A percentile compares a stretch with the other conserved stretches of the same genome.
phyloP scores from a whole-genome alignment of 2,888 invertebrate species.

The Mesorhabditis sp. region DNA sequence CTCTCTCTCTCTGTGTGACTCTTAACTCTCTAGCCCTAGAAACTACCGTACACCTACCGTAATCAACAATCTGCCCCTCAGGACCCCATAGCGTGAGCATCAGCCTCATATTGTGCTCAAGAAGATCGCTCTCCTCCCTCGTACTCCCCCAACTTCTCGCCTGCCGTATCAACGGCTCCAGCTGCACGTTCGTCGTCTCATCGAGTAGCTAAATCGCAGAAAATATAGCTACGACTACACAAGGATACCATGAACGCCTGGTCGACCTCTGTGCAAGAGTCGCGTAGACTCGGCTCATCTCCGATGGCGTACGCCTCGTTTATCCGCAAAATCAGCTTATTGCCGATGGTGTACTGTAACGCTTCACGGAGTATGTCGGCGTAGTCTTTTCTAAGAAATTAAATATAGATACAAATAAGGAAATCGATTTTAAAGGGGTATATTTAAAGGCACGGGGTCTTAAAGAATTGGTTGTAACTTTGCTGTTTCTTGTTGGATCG shows the following conservation, averaged over 20 bases:
- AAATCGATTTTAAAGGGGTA: not conserved
- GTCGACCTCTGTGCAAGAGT: slow-evolving; percentile 9
- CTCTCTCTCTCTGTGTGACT: too few relatives aligned
- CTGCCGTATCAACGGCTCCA: not conserved
- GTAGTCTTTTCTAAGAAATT: slow-evolving; percentile 23
- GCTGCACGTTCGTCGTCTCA: not conserved
- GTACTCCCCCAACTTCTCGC: not conserved
- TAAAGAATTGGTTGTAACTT: too few relatives aligned
- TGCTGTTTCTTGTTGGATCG: too few relatives aligned
- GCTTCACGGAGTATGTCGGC: slow-evolving; percentile 25
- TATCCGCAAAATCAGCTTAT: slow-evolving; percentile 22
- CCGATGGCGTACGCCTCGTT: slow-evolving; percentile 23
- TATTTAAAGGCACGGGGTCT: not conserved
- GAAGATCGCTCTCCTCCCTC: not conserved
- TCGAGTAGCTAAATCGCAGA: not conserved
- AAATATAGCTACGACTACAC: not conserved
- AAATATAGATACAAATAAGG: not conserved
- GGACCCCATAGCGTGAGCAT: not conserved
- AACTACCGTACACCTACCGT: not conserved
- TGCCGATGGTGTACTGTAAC: slow-evolving; percentile 27
- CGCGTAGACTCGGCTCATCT: slow-evolving; percentile 10
- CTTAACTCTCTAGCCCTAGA: too few relatives aligned
- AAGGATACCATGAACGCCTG: slow-evolving; percentile 13
- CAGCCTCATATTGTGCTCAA: slow-evolving; percentile 1
- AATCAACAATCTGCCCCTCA: not conserved